Conservation (phyloP, 2,113 vertebrate genomes). For the Esox niger region DNA sequence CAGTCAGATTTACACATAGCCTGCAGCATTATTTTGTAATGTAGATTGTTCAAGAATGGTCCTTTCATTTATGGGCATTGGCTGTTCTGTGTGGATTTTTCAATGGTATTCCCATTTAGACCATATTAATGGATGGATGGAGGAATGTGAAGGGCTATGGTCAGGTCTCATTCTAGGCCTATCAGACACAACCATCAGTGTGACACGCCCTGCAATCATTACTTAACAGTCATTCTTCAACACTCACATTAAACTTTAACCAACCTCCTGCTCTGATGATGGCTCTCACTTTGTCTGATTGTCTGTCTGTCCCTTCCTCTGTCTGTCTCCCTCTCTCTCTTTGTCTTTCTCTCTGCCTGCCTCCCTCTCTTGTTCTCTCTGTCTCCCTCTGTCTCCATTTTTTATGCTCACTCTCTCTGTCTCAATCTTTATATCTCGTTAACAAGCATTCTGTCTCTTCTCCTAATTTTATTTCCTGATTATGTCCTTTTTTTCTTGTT, state of each 20-base stretch:
- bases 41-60: slow-evolving; percentile 5
- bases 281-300: slow-evolving; percentile 28
- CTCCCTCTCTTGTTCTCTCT: not conserved
- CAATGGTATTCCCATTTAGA: slow-evolving; percentile 43
- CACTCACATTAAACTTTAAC: slow-evolving; percentile 49
- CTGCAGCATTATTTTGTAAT: too few species aligned
- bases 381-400: too few species aligned
- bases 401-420: too few species aligned
- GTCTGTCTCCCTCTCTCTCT: not conserved
- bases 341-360: slow-evolving; percentile 13
- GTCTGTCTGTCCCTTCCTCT: slow-evolving; percentile 11
- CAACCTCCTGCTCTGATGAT: slow-evolving; percentile 36
- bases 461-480: too few species aligned
- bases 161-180: slow-evolving; percentile 53
- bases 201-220: slow-evolving; percentile 31
- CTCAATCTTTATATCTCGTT: too few species aligned
- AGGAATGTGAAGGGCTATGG: slow-evolving; percentile 24
- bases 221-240: slow-evolving; percentile 28
- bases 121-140: slow-evolving; percentile 10
- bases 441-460: too few species aligned
- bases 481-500: too few species aligned
- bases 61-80: slow-evolving; percentile 34
- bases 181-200: slow-evolving; percentile 50
- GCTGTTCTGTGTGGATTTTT: slow-evolving; percentile 39
- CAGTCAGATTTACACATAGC: too few species aligned